Evolutionary conservation across 2,888 invertebrate genomes (phyloP), one percentile per base, ranked within the genome.

Genomic region (Orthosia gracilis): DNA sequence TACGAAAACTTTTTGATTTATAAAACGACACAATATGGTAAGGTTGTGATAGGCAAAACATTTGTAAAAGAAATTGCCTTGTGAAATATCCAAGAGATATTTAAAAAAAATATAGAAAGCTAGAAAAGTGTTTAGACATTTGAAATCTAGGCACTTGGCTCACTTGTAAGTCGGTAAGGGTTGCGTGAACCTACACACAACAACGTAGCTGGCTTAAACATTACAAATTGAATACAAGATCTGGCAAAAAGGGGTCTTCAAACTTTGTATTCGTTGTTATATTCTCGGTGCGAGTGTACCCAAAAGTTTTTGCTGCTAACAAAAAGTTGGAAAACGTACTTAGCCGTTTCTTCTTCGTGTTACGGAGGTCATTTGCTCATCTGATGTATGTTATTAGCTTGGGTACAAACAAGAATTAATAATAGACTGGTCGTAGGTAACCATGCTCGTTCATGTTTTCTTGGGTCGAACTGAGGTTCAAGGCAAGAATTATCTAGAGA

Each of bases 381-480:
- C 18, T 59, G 49, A 76, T 59, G 61, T 66, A 59, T 78, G 49
- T 63, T 73, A 63, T 76, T 76, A 76, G 45, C 63, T 62, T 66
- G 52, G 52, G 69, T 40, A 70, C 57, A 76, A 76, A 59, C 40
- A 79, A 52, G 61, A 40, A 69, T 73, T 63, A 57, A 84, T 83
- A 66, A 76, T 64, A 50, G 50, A 71, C 45, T 67, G 13, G 21
- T 52, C 15, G n/a, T 52, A n/a, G 18, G 70, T 55, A 47, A 15
- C 64, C 17, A 50, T 23, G 21, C 47, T 50, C 31, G 23, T 15
- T 62, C 62, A 49, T 66, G 62, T 69, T 82, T 77, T 82, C 84
- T 84, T 80, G 50, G 76, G 23, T 54, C 61, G 58, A 40, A 7
- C 4, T 3, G 21, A 52, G 62, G 74, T 83, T 84, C 72, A 77